Conservation (phyloP, 2,888 invertebrate species). For the Tetranychus piercei region DNA sequence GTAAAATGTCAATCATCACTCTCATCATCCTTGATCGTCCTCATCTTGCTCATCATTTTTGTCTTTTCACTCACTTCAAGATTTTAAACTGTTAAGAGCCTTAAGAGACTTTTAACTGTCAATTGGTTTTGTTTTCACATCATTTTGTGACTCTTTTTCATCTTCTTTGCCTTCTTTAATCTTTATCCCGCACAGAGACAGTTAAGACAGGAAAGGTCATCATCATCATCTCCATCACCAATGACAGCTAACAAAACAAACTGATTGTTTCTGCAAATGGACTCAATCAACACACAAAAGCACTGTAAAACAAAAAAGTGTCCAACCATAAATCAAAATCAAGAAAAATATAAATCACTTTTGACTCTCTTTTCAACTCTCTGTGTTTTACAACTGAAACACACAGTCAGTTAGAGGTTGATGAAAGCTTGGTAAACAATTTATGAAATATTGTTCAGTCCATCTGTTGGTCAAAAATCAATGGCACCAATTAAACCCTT, state of each 20-base stretch:
- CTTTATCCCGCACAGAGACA: neutral
- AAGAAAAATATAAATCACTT: too few relatives aligned
- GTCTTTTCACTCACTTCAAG: neutral
- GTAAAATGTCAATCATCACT: neutral
- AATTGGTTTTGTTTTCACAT: neutral
- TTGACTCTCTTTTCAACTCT: too few relatives aligned
- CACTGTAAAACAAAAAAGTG: neutral
- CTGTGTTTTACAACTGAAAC: too few relatives aligned
- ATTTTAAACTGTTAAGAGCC: neutral
- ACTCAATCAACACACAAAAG: neutral
- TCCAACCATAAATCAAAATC: neutral
- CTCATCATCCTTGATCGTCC: neutral
- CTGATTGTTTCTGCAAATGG: neutral
- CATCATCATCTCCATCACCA: neutral
- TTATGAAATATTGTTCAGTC: too few relatives aligned
- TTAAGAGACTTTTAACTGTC: neutral
- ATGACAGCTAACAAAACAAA: neutral
- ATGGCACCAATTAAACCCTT: too few relatives aligned
- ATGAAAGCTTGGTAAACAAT: too few relatives aligned
- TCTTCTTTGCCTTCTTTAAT: too few relatives aligned
- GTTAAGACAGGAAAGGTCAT: neutral
- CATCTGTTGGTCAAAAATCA: too few relatives aligned
- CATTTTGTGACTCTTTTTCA: neutral
- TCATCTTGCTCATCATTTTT: neutral
- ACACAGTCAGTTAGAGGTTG: too few relatives aligned